phyloP scores from a whole-genome alignment of 2,797 vertebrate genomes.

The Anableps anableps region DNA sequence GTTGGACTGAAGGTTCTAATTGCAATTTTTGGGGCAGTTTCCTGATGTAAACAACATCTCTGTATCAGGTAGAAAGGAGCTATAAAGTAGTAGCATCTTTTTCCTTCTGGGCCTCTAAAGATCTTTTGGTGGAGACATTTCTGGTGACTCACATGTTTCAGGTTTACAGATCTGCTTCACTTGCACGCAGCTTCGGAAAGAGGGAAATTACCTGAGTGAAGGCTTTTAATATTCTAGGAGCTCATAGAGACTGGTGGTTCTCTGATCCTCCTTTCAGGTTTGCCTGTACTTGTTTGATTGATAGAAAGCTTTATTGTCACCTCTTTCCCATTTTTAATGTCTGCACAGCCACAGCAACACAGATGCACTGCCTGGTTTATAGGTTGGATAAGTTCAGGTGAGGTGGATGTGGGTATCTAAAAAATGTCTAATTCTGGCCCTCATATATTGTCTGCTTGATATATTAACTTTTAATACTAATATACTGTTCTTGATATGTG shows the following conservation, averaged over 20 bases:
- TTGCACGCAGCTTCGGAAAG: no score
- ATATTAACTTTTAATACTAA: neutral
- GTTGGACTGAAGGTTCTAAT: neutral
- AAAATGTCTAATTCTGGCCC: neutral
- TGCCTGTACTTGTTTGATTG: neutral
- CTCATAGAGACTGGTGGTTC: neutral
- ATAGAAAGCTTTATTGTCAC: neutral
- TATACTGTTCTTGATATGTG: neutral
- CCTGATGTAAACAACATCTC: neutral
- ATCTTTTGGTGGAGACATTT: neutral
- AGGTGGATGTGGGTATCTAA: neutral
- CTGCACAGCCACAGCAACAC: neutral
- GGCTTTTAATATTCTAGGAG: neutral
- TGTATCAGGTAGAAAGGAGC: neutral
- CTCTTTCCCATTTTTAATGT: neutral
- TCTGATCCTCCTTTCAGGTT: neutral
- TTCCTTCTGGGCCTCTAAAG: neutral
- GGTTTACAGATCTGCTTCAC: neutral
- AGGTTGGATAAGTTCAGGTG: neutral
- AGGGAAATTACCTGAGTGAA: neutral
- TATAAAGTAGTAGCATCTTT: neutral
- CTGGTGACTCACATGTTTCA: neutral
- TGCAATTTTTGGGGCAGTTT: neutral
- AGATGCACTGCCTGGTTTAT: neutral
- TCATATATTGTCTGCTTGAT: neutral